Conservation (phyloP, 2,113 vertebrate genomes). For the Dromiciops gliroides region DNA sequence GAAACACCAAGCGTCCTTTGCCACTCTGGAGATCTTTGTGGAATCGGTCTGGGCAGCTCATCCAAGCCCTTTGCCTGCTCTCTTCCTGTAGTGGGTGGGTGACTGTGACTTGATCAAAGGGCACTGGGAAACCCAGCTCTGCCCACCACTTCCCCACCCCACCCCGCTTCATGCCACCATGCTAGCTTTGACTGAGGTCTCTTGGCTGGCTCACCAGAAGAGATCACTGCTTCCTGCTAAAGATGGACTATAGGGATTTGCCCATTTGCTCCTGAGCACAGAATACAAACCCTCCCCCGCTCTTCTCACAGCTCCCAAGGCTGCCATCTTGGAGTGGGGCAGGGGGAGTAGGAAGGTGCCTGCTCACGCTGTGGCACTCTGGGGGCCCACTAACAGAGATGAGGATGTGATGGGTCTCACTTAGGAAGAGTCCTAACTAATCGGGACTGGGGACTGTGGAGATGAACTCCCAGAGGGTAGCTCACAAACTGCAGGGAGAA, state of each 20-base stretch:
- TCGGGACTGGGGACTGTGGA: too few species aligned
- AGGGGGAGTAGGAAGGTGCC: accelerated
- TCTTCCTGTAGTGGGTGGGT: not conserved
- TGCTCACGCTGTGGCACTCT: not conserved
- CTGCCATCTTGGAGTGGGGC: not conserved
- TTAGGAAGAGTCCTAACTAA: not conserved
- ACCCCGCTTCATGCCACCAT: accelerated
- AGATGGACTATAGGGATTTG: not conserved
- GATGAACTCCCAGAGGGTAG: not conserved
- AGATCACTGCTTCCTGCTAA: accelerated
- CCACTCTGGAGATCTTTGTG: accelerated
- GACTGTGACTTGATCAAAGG: not conserved
- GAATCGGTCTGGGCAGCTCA: not conserved
- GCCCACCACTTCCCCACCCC: conserved; percentile 3
- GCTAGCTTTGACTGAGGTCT: not conserved
- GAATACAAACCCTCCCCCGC: not conserved
- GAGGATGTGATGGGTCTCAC: not conserved
- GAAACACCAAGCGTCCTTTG: accelerated
- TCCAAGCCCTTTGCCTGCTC: not conserved
- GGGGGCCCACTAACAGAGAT: not conserved
- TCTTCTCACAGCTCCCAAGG: accelerated
- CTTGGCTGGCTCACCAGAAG: not conserved
- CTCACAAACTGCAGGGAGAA: not conserved
- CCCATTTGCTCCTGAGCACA: not conserved
- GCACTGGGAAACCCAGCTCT: not conserved